phyloP scores from a whole-genome alignment of 2,888 invertebrate genomes.

The Copidosoma aretas region DNA sequence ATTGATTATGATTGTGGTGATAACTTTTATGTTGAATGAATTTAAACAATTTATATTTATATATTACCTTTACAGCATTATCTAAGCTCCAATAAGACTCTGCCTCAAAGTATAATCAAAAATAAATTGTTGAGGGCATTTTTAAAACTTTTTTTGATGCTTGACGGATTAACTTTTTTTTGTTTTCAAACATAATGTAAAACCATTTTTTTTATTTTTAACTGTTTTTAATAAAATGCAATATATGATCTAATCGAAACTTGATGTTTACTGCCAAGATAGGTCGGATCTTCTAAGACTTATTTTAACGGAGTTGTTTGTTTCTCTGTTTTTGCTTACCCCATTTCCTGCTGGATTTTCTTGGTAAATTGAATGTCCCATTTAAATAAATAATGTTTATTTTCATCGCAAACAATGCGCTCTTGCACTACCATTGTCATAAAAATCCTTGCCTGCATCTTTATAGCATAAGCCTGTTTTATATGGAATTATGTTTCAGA shows the following conservation, averaged over 20 bases:
- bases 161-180: no score
- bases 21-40: no score
- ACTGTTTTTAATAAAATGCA: no score
- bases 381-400: conserved; percentile 47
- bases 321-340: conserved; percentile 63
- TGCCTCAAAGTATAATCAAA: no score
- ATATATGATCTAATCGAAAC: no score
- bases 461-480: conserved; percentile 58
- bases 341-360: conserved; percentile 62
- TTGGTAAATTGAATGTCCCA: conserved; percentile 63
- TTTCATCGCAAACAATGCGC: conserved; percentile 40
- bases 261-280: not conserved
- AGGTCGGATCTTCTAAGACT: conserved; percentile 19
- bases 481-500: conserved; percentile 58
- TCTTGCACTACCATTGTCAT: conserved; percentile 38
- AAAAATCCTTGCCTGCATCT: conserved; percentile 27
- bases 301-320: conserved; percentile 54
- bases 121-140: no score
- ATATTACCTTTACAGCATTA: conserved; percentile 42
- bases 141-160: conserved; percentile 26
- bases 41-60: no score
- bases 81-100: conserved; percentile 57
- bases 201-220: conserved; percentile 2
- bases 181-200: conserved; percentile 10
- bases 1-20: no score